Percentiles rank a stretch among this genome's conserved stretches.
These are phyloP conservation scores for Trachelus iudaicus DNA, from an alignment of 2,888 invertebrate genomes.

Conservation along the genomic window DNA sequence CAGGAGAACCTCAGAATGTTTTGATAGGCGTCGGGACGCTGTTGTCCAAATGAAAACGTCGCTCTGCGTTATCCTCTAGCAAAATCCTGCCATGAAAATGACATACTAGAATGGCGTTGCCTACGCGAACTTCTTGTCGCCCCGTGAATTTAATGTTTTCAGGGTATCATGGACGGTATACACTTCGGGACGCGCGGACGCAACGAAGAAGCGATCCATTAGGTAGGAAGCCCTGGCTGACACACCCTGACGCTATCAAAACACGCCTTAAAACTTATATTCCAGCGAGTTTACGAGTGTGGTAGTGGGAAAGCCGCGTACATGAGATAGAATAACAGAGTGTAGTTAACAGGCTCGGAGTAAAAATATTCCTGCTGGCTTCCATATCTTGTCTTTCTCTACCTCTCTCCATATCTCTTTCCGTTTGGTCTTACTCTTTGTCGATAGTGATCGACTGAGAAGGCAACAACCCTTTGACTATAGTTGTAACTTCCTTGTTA, in stretches of 20 bases:
- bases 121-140: neutral
- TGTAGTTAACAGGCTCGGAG: conserved; percentile 56
- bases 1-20: neutral
- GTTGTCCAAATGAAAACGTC: neutral
- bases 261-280: conserved; percentile 64
- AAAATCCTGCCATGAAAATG: neutral
- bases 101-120: neutral
- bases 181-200: conserved; percentile 30
- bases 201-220: conserved; percentile 58
- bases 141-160: conserved; percentile 17
- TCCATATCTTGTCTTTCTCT: conserved; percentile 27
- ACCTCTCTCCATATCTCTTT: neutral
- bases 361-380: conserved; percentile 59
- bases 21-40: neutral
- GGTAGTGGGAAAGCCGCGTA: conserved; percentile 49
- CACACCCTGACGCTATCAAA: conserved; percentile 62
- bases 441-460: neutral
- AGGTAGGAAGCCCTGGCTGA: conserved; percentile 60
- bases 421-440: neutral
- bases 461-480: neutral
- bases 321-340: conserved; percentile 61
- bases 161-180: conserved; percentile 42
- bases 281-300: conserved; percentile 40
- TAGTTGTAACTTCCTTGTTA: neutral
- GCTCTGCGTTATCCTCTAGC: neutral